A percentile compares a stretch with the other conserved stretches of the same genome.
Conservation (phyloP, 2,888 invertebrate genomes). For the Agonopterix arenella region DNA sequence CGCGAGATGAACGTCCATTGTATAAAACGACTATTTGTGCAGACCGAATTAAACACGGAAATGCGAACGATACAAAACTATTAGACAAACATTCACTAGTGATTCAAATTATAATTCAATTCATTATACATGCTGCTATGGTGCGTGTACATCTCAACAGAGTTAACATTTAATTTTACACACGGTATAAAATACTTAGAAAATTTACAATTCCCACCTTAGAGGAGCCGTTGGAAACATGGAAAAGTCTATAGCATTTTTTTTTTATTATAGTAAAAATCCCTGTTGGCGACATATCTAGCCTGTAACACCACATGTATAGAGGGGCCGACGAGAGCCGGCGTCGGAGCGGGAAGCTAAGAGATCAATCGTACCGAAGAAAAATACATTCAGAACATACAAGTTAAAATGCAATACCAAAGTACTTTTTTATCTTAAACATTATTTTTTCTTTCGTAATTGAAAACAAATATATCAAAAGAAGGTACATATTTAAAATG, state of each 20-base stretch:
- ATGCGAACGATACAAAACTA: slow-evolving; percentile 23
- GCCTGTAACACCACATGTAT: slow-evolving; percentile 4
- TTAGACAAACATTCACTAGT: slow-evolving; percentile 35
- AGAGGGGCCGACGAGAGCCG: neutral
- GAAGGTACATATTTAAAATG: slow-evolving; percentile 56
- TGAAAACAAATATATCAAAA: slow-evolving; percentile 70
- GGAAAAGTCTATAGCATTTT: slow-evolving; percentile 22
- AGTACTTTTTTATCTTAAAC: slow-evolving; percentile 61
- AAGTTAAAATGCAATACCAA: slow-evolving; percentile 68
- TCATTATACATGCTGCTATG: slow-evolving; percentile 34
- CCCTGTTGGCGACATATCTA: slow-evolving; percentile 15
- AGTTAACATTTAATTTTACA: slow-evolving; percentile 59
- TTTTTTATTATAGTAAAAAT: slow-evolving; percentile 17
- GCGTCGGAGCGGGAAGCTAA: slow-evolving; percentile 23
- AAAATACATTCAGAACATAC: slow-evolving; percentile 59
- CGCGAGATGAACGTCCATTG: slow-evolving; percentile 37
- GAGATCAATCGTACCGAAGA: slow-evolving; percentile 47
- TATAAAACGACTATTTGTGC: slow-evolving; percentile 57
- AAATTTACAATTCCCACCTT: slow-evolving; percentile 70
- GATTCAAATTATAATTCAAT: slow-evolving; percentile 31
- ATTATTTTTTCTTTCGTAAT: slow-evolving; percentile 51
- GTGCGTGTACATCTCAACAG: slow-evolving; percentile 46
- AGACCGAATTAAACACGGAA: slow-evolving; percentile 34
- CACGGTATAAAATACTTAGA: slow-evolving; percentile 74
- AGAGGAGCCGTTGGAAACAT: slow-evolving; percentile 46